Evolutionary conservation across 2,888 invertebrate genomes (phyloP), one percentile per base, ranked within the genome.

Genomic region (Schizotus pectinicornis): DNA sequence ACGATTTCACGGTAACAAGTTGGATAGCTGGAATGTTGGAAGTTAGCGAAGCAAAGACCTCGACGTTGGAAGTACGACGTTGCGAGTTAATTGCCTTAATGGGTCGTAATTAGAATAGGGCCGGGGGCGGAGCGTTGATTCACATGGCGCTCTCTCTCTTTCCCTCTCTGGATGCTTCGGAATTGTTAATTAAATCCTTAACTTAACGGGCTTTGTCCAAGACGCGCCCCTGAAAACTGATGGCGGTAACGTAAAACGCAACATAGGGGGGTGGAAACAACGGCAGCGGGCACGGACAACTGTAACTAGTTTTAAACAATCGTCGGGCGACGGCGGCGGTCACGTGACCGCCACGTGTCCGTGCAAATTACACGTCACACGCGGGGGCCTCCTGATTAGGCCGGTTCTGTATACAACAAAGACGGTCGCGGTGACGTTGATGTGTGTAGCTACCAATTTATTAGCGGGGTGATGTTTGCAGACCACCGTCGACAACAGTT

Each of bases 381-480:
- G 49, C 53, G 56, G 41, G 45, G 45, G 64, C 70, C 65, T n/a
- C n/a, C 75, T 75, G 77, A 78, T 78, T 78, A 78, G 76, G 37
- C 54, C 48, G 39, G 34, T 39, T 64, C 63, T 56, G 71, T 68
- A 72, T 69, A 67, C 67, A 71, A 77, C 76, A 77, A 78, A 77
- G 75, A 72, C 72, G 74, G 72, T 74, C 73, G 74, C 67, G 71
- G 69, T 77, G 79, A 79, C 79, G 73, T 79, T 79, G 79, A 80
- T 78, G 77, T 79, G 59, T 79, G 77, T 79, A 79, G 77, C 79
- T 79, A 74, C 77, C 79, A 79, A 79, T 79, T 79, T 79, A 77
- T 76, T 77, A 76, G 73, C 68, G 56, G 69, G 64, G 61, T 66
- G 70, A 66, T 67, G 67, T 69, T 70, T 70, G 69, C 67, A 69